A percentile compares a stretch with the other conserved stretches of the same genome.
Conservation (phyloP, 2,113 vertebrate genomes). For the Alouatta palliata region DNA sequence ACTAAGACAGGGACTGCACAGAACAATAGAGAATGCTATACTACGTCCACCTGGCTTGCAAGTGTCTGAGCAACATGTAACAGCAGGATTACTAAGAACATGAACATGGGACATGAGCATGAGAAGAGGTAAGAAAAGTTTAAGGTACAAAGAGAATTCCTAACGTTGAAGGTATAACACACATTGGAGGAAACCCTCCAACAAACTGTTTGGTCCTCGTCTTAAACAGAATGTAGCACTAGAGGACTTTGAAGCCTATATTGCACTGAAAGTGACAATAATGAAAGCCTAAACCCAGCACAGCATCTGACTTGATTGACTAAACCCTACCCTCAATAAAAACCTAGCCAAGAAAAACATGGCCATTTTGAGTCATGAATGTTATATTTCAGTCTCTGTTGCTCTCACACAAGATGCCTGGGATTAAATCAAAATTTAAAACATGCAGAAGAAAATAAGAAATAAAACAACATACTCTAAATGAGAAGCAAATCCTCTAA, state of each 20-base stretch:
- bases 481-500: neutral
- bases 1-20: neutral
- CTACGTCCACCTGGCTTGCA: accelerated
- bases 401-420: neutral
- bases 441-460: neutral
- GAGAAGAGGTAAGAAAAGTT: neutral
- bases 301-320: neutral
- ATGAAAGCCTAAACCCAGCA: neutral
- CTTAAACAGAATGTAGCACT: neutral
- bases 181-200: neutral
- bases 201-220: neutral
- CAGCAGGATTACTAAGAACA: neutral
- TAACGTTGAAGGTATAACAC: neutral
- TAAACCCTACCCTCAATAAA: neutral
- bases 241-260: neutral
- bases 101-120: neutral
- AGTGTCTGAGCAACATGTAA: neutral
- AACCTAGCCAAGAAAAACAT: neutral
- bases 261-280: neutral
- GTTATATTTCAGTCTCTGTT: neutral
- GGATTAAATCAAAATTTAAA: neutral
- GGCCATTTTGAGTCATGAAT: neutral
- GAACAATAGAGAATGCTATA: neutral
- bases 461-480: neutral
- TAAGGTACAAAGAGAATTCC: neutral